A percentile compares a stretch with the other conserved stretches of the same genome.
Evolutionary conservation across 2,113 vertebrate genomes (phyloP).

Genomic region (Emydocephalus ijimae): DNA sequence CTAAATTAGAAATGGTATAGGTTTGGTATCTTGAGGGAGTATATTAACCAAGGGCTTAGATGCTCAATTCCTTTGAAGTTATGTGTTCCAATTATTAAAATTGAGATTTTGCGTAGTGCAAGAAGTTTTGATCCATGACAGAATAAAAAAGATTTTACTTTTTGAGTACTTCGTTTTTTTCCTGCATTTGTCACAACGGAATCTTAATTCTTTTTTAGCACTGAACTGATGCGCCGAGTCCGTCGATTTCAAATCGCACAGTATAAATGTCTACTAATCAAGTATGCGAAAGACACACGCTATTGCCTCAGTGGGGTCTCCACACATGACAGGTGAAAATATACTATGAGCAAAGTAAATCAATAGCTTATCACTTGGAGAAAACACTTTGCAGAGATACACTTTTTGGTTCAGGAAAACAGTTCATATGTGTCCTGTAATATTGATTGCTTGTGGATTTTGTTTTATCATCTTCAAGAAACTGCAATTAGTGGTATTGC

Average conservation of each 20-base stretch:
- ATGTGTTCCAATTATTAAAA: too few species aligned
- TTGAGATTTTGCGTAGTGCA: neutral
- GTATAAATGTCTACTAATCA: constrained; percentile 88
- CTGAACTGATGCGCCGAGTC: constrained; percentile 90
- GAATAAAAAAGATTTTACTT: neutral
- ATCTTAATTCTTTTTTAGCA: constrained; percentile 70
- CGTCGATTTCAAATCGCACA: constrained; percentile 90
- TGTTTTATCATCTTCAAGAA: neutral
- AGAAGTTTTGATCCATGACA: neutral
- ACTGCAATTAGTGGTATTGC: neutral
- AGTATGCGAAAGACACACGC: constrained; percentile 88
- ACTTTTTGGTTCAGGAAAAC: neutral
- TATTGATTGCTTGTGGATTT: neutral
- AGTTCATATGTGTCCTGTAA: neutral
- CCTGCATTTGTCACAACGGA: neutral
- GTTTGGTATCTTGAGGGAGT: neutral
- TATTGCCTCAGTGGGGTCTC: constrained; percentile 77
- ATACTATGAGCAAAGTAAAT: neutral
- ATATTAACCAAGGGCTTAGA: neutral
- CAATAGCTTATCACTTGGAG: neutral
- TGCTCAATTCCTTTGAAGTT: neutral
- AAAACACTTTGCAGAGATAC: neutral
- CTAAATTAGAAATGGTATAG: neutral
- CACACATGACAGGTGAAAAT: constrained; percentile 85
- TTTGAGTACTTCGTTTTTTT: neutral